Evolutionary conservation across 2,888 invertebrate species (phyloP).

Genomic region (Apoda limacodes): DNA sequence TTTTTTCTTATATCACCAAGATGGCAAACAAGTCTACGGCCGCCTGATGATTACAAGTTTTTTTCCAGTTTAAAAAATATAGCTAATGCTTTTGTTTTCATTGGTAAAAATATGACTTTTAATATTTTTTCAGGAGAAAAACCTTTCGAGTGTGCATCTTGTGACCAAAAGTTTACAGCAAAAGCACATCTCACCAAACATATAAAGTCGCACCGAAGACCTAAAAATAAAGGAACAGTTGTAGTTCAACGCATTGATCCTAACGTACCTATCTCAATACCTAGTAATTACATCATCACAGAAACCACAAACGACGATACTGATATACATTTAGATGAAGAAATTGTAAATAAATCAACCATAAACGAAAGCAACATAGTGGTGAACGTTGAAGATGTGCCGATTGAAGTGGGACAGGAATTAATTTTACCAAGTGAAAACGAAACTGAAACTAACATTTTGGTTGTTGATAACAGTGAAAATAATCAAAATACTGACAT

Average conservation of each 20-base stretch:
- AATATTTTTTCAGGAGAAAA: conserved; percentile 41
- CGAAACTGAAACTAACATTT: conserved; percentile 31
- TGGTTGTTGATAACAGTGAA: conserved; percentile 32
- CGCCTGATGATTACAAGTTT: too few relatives aligned
- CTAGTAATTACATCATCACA: too few relatives aligned
- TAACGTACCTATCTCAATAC: too few relatives aligned
- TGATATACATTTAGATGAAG: conserved; percentile 4
- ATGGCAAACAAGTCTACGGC: too few relatives aligned
- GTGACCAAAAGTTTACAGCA: conserved; percentile 37
- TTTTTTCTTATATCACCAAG: too few relatives aligned
- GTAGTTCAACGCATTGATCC: not conserved
- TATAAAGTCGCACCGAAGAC: conserved; percentile 32
- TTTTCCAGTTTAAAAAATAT: too few relatives aligned
- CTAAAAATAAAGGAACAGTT: conserved; percentile 20
- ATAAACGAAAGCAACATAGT: conserved; percentile 9
- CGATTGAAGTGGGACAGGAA: conserved; percentile 34
- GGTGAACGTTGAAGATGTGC: conserved; percentile 9
- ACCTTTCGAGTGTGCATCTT: conserved; percentile 47
- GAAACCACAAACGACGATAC: not conserved
- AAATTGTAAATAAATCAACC: conserved; percentile 6
- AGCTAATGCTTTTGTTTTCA: too few relatives aligned
- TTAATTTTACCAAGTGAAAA: conserved; percentile 36
- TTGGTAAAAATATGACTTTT: too few relatives aligned
- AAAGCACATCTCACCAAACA: conserved; percentile 45
- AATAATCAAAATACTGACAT: conserved; percentile 17